These are phyloP conservation scores for Rotaria socialis DNA, from an alignment of 2,888 invertebrate genomes.

Conservation along the genomic window DNA sequence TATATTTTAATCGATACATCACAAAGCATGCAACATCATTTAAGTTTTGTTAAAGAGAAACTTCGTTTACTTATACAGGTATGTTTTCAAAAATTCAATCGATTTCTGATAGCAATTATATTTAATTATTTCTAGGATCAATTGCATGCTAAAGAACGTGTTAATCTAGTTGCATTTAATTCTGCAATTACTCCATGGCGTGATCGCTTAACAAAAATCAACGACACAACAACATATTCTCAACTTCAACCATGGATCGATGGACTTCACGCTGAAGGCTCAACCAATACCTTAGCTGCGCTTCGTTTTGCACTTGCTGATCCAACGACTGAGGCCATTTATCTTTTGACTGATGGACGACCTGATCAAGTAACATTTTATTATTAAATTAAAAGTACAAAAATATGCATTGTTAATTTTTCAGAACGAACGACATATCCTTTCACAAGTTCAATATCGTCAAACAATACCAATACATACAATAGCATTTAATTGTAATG, in stretches of 20 bases:
- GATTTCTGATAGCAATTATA: too few species aligned
- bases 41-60: slow-evolving; percentile 58
- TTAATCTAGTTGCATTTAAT: slow-evolving; percentile 58
- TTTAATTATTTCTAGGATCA: slow-evolving; percentile 53
- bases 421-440: slow-evolving; percentile 50
- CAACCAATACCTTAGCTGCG: slow-evolving; percentile 58
- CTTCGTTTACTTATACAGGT: slow-evolving; percentile 58
- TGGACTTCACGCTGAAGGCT: slow-evolving; percentile 56
- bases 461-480: slow-evolving; percentile 58
- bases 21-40: slow-evolving; percentile 57
- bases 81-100: not conserved
- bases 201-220: slow-evolving; percentile 56
- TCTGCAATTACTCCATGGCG: slow-evolving; percentile 54
- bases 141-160: slow-evolving; percentile 57
- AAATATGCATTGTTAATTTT: not conserved
- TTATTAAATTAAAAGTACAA: too few species aligned
- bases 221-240: slow-evolving; percentile 54
- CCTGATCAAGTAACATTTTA: slow-evolving; percentile 56
- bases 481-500: slow-evolving; percentile 60
- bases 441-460: slow-evolving; percentile 58
- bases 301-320: slow-evolving; percentile 56
- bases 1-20: slow-evolving; percentile 59
- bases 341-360: slow-evolving; percentile 58
- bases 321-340: slow-evolving; percentile 57
- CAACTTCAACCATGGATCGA: slow-evolving; percentile 55